Conservation (phyloP, 2,113 vertebrate genomes). For the Morone chrysops region DNA sequence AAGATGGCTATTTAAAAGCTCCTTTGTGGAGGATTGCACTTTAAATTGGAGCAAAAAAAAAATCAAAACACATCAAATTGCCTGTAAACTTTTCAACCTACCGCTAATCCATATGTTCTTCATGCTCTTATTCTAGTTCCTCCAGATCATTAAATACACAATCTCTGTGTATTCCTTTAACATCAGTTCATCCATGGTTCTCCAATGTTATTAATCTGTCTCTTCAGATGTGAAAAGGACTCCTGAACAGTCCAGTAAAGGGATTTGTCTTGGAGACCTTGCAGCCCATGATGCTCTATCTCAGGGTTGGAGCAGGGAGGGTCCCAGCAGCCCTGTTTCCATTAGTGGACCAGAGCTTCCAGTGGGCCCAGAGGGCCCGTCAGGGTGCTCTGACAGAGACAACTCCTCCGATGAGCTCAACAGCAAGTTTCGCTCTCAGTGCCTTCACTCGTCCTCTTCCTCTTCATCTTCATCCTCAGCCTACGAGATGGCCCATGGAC, state of each 20-base stretch:
- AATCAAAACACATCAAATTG: too few relatives aligned
- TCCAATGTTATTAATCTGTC: constrained; percentile 7
- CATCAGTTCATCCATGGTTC: not conserved
- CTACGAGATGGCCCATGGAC: constrained; percentile 80
- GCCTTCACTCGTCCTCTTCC: constrained; percentile 85
- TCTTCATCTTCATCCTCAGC: constrained; percentile 86
- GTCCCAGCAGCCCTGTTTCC: constrained; percentile 39
- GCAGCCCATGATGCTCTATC: constrained; percentile 34
- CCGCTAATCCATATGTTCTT: not conserved
- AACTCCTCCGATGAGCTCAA: constrained; percentile 84
- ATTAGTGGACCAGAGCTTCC: constrained; percentile 33
- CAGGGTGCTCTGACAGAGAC: constrained; percentile 65
- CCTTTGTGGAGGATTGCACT: too few relatives aligned
- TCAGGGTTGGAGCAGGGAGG: constrained; percentile 38
- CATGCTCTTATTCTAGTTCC: not conserved
- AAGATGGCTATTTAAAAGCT: too few relatives aligned
- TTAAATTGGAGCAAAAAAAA: too few relatives aligned
- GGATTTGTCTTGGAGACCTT: constrained; percentile 53
- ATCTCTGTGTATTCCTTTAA: not conserved
- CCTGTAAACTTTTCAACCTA: not conserved
- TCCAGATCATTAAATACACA: not conserved
- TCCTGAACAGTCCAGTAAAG: constrained; percentile 62
- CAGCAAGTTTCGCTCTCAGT: constrained; percentile 86
- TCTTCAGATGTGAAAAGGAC: constrained; percentile 75
- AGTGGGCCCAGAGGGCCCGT: not conserved